Conservation (phyloP, 2,888 invertebrate genomes). For the Polydesmus complanatus region DNA sequence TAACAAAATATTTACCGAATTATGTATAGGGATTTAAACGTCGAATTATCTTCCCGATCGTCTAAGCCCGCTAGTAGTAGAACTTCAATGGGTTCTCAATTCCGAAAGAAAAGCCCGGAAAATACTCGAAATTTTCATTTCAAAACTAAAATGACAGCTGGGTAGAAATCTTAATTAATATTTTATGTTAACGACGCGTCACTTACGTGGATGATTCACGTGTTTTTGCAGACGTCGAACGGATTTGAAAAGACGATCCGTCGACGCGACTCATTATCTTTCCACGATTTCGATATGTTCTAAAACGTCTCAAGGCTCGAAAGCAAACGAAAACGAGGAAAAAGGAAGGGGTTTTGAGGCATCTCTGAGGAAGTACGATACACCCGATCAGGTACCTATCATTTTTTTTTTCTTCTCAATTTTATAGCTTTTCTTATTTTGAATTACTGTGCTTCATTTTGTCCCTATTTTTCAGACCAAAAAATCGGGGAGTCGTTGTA, state of each 20-base stretch:
- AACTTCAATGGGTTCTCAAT: too few species aligned
- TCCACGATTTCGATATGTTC: background rate
- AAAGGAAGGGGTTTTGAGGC: background rate
- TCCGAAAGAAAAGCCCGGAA: too few species aligned
- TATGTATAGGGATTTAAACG: too few species aligned
- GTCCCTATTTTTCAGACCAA: too few species aligned
- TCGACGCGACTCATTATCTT: background rate
- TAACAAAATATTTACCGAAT: too few species aligned
- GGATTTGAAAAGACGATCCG: background rate
- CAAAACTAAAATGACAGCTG: background rate
- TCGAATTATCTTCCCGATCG: too few species aligned
- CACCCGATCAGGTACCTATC: background rate
- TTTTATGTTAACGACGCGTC: too few species aligned
- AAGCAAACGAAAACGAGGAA: background rate
- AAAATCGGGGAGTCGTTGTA: too few species aligned
- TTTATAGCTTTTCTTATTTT: too few species aligned
- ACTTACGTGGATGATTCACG: too few species aligned
- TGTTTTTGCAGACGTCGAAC: background rate
- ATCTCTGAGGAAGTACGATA: background rate
- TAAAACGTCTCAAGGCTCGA: background rate
- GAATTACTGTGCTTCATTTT: too few species aligned
- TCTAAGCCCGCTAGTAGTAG: too few species aligned
- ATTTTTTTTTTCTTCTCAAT: background rate
- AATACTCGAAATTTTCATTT: background rate
- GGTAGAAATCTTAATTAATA: background rate